A percentile compares a stretch with the other conserved stretches of the same genome.
Evolutionary conservation across 1,140 invertebrate genomes (phyloP).

Genomic region (Bombus turneri): DNA sequence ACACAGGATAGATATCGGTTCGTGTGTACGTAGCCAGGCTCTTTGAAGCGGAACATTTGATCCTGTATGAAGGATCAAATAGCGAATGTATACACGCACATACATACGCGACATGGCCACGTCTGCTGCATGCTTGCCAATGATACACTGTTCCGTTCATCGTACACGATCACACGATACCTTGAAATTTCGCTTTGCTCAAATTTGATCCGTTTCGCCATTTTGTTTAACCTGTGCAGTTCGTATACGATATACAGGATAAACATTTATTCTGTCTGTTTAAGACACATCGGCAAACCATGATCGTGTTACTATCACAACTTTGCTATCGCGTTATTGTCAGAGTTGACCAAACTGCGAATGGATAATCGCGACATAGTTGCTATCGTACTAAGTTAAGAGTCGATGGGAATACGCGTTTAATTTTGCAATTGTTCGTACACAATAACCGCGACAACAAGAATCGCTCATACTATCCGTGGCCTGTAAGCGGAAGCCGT

Average conservation of each 20-base stretch:
- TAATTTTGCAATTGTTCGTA: constrained; percentile 30
- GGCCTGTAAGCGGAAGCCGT: neutral
- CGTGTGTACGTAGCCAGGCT: neutral
- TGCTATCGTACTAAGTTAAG: neutral
- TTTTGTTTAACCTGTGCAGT: neutral
- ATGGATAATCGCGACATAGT: neutral
- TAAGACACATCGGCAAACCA: neutral
- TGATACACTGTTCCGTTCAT: neutral
- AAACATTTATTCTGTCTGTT: neutral
- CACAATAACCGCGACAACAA: constrained; percentile 9
- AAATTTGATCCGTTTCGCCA: neutral
- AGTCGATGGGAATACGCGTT: neutral
- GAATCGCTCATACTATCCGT: neutral
- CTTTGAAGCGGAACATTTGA: constrained; percentile 42
- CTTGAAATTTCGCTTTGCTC: neutral
- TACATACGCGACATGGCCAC: neutral
- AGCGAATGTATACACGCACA: neutral
- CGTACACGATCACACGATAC: neutral
- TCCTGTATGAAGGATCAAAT: constrained; percentile 18
- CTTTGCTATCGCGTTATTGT: neutral
- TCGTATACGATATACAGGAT: neutral
- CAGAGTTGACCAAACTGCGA: neutral
- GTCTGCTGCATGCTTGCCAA: neutral
- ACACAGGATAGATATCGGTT: constrained; percentile 1
- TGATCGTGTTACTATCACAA: neutral